These are phyloP conservation scores for Netelia melanura DNA, from an alignment of 2,888 invertebrate species.

Conservation along the genomic window DNA sequence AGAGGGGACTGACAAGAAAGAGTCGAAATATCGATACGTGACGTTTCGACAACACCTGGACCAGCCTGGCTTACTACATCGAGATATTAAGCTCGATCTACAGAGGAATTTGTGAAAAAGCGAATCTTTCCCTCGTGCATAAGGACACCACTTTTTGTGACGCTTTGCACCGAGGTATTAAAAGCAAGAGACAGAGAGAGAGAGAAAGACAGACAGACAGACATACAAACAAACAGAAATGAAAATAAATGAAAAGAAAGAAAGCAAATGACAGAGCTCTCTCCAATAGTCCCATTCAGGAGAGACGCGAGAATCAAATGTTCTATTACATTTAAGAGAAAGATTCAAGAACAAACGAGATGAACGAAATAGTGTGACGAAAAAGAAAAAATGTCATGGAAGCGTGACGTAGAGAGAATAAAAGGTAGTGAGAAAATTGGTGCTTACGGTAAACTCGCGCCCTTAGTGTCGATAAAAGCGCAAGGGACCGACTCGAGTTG, in stretches of 20 bases:
- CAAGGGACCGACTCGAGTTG: constrained; percentile 72
- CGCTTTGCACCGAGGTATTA: background rate
- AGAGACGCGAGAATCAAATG: constrained; percentile 5
- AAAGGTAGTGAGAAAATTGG: constrained; percentile 45
- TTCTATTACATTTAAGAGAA: constrained; percentile 2
- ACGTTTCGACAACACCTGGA: constrained; percentile 58
- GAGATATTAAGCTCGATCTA: constrained; percentile 44
- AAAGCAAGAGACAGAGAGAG: background rate
- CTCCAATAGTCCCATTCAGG: background rate
- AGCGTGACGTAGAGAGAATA: constrained; percentile 54
- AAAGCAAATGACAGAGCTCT: background rate
- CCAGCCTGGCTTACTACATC: constrained; percentile 50
- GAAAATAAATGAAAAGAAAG: background rate
- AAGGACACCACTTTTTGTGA: constrained; percentile 15
- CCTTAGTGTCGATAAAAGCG: constrained; percentile 78
- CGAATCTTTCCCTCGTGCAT: background rate
- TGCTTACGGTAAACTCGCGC: constrained; percentile 48
- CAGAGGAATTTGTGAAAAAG: constrained; percentile 3
- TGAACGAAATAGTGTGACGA: constrained; percentile 56
- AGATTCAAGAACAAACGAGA: constrained; percentile 61
- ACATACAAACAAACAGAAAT: too few relatives aligned
- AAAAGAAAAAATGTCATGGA: background rate
- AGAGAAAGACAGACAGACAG: background rate
- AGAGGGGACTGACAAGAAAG: constrained; percentile 20
- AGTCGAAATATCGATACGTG: constrained; percentile 59